Evolutionary conservation across 30 jellyfish, hydroid and myxozoan genomes (phyloP), one percentile per base, ranked within the genome.

Genomic region (Aurelia sp.): DNA sequence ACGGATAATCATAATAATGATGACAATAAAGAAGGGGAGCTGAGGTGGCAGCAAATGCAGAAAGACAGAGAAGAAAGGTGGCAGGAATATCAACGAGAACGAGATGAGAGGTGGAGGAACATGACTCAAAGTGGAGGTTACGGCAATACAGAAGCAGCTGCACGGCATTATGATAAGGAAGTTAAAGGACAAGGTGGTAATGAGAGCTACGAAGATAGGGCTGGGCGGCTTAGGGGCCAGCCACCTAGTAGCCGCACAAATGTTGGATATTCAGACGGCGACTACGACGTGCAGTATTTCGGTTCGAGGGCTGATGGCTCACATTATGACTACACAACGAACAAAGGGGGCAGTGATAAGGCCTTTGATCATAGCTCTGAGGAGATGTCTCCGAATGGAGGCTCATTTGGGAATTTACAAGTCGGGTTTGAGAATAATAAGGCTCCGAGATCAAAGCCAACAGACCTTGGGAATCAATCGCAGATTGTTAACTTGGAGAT

Each of bases 31-130:
- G 85, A 68, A 59, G 62, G 62, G 3, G 85, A 70, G 40, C 52
- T 69, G 20, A 66, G 84, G 19, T 84, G 93, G 93, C 69, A 84
- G 73, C 27, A 84, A 71, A 58, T 73, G 86, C 86, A 84, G 20
- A 52, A 31, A 30, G 87, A 71, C 16, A 61, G 64, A 40, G 86
- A 71, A 41, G 87, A 84, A 19, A 47, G 93, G 50, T 84, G 93
- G 93, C 65, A 58, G 22, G 66, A 73, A 31, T 84, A 71, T 52
- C 93, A 84, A 17, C 50, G 50, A 44, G 70, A 33, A 22, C 47
- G 51, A 58, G 93, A 84, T 6, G 93, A 71, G 30, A 47, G 82
- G 37, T 84, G 93, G 93, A 44, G 27, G 35, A 73, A 84, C 6
- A 12, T 71, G 47, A 71, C 41, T n/a, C 21, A 67, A 0, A 65